These are phyloP conservation scores for Apostichopus californicus DNA, from an alignment of 35 echinoderm and acorn worm species.

Conservation along the genomic window DNA sequence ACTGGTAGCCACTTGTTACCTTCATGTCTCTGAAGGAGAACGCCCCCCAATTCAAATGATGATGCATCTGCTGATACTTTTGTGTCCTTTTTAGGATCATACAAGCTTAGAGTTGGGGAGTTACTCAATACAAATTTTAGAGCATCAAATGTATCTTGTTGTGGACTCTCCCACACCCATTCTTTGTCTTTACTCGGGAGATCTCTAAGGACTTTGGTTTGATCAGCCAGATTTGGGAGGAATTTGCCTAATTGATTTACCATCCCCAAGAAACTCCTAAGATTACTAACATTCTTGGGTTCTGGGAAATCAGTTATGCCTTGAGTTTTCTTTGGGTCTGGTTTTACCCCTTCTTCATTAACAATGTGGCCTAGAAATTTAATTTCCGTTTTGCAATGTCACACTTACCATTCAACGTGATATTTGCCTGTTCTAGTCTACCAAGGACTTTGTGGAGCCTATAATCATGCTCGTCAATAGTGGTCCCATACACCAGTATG, in stretches of 20 bases:
- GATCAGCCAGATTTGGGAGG: slow-evolving; percentile 35
- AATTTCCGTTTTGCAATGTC: slow-evolving; percentile 19
- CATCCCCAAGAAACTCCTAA: slow-evolving; percentile 51
- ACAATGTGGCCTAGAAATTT: slow-evolving; percentile 68
- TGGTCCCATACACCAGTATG: slow-evolving; percentile 52
- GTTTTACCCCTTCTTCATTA: not conserved
- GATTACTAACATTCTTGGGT: slow-evolving; percentile 25
- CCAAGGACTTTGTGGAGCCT: slow-evolving; percentile 32
- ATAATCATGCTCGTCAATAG: slow-evolving; percentile 55
- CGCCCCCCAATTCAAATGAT: slow-evolving; percentile 49
- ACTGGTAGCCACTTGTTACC: slow-evolving; percentile 26
- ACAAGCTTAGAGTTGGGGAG: not conserved
- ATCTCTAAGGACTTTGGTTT: slow-evolving; percentile 41
- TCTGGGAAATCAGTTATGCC: not conserved
- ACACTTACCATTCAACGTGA: slow-evolving; percentile 74
- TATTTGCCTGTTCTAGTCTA: slow-evolving; percentile 44
- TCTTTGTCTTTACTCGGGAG: not conserved
- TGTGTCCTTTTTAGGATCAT: slow-evolving; percentile 4
- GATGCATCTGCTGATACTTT: slow-evolving; percentile 63
- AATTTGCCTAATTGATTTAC: slow-evolving; percentile 61
- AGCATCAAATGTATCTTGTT: not conserved
- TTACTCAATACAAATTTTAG: slow-evolving; percentile 6
- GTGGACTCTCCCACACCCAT: slow-evolving; percentile 4
- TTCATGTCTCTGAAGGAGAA: slow-evolving; percentile 32
- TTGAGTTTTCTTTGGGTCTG: slow-evolving; percentile 37